Evolutionary conservation across 2,113 vertebrate genomes (phyloP).

Genomic region (Syngnathus floridae): DNA sequence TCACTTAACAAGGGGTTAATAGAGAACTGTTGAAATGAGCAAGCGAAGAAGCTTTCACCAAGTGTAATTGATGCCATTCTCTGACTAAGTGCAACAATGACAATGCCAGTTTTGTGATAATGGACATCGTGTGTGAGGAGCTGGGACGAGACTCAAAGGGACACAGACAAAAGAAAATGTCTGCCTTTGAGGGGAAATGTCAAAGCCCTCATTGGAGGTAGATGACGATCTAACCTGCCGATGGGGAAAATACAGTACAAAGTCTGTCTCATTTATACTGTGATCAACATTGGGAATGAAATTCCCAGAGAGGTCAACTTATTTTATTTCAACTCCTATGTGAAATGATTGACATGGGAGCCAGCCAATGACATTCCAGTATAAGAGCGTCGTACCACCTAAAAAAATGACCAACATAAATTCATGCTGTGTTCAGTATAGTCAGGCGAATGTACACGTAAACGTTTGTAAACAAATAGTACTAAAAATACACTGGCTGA

Average conservation of each 20-base stretch:
- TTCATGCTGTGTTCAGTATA: too few species aligned
- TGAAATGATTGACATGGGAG: too few species aligned
- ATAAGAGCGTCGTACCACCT: too few species aligned
- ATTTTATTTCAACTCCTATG: too few species aligned
- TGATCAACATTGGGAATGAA: neutral
- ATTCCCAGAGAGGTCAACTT: neutral
- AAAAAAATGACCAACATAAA: neutral
- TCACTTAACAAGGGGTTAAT: constrained; percentile 20
- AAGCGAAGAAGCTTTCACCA: constrained; percentile 29
- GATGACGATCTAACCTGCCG: constrained; percentile 30
- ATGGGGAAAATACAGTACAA: constrained; percentile 7
- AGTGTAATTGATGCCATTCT: constrained; percentile 20
- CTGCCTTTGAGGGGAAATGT: constrained; percentile 34
- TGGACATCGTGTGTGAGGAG: constrained; percentile 15
- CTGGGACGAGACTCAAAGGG: constrained; percentile 24
- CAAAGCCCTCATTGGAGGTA: constrained; percentile 35
- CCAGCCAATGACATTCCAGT: too few species aligned
- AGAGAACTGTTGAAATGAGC: constrained; percentile 11
- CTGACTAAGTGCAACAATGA: constrained; percentile 22
- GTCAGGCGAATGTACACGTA: too few species aligned
- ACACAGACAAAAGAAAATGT: constrained; percentile 16
- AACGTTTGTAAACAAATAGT: too few species aligned
- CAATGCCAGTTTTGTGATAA: constrained; percentile 21
- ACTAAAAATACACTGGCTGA: too few species aligned
- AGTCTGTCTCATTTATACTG: constrained; percentile 10